These are phyloP conservation scores for Halichondria panicea DNA, from an alignment of 37 sponge, comb jelly and placozoan genomes.

Conservation along the genomic window DNA sequence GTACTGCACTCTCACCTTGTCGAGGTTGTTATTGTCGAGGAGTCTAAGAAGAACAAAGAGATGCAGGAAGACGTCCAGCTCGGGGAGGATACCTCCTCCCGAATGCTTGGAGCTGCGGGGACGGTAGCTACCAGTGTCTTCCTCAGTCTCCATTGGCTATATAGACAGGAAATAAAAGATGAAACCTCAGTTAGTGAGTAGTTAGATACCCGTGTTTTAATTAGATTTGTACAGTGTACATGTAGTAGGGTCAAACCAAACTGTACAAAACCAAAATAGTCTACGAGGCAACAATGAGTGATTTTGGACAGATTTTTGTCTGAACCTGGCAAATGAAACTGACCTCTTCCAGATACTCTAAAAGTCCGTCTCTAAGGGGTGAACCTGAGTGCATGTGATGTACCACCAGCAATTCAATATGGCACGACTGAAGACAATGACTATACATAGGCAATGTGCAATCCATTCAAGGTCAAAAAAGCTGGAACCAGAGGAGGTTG, in stretches of 20 bases:
- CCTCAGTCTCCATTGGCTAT: conserved; percentile 63
- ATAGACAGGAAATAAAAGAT: not conserved
- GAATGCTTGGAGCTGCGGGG: conserved; percentile 47
- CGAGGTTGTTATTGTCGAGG: conserved; percentile 56
- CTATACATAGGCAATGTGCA: too few relatives aligned
- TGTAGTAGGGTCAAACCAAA: too few relatives aligned
- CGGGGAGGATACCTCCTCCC: conserved; percentile 37
- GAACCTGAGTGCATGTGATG: conserved; percentile 29
- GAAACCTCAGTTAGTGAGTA: too few relatives aligned
- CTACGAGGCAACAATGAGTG: too few relatives aligned
- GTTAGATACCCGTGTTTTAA: too few relatives aligned
- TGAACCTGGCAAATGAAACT: not conserved
- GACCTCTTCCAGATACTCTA: conserved; percentile 34
- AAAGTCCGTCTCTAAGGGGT: conserved; percentile 10
- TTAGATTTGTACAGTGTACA: too few relatives aligned
- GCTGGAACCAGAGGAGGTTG: too few relatives aligned
- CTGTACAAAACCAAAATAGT: too few relatives aligned
- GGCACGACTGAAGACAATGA: too few relatives aligned
- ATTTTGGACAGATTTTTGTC: not conserved
- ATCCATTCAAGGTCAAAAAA: too few relatives aligned
- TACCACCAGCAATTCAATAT: too few relatives aligned
- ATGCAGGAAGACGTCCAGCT: conserved; percentile 81
- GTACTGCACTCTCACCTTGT: conserved; percentile 57
- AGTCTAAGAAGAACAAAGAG: conserved; percentile 75
- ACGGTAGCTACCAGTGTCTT: conserved; percentile 2